Conservation (phyloP, 2,888 invertebrate species). For the Geophilus truncorum region DNA sequence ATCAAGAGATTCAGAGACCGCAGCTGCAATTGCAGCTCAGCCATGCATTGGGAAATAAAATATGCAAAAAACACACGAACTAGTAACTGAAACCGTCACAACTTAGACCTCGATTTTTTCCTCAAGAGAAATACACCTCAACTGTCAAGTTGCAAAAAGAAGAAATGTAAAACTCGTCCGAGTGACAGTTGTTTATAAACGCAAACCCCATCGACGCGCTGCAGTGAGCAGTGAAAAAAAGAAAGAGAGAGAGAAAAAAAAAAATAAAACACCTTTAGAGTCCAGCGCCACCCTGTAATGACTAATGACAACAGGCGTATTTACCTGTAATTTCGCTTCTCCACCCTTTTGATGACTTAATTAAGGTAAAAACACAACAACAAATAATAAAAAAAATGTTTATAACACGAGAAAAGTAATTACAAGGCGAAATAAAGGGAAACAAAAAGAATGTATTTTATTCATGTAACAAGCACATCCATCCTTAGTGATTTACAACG, state of each 20-base stretch:
- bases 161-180: not conserved
- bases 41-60: not conserved
- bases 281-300: not conserved
- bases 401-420: not conserved
- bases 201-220: not conserved
- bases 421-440: not conserved
- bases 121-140: not conserved
- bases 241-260: not conserved
- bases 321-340: not conserved
- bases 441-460: not conserved
- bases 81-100: not conserved
- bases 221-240: no score
- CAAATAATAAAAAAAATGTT: not conserved
- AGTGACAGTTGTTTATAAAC: not conserved
- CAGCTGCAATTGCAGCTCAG: not conserved
- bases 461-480: not conserved
- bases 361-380: not conserved
- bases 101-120: not conserved
- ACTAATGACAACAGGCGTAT: not conserved
- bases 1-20: not conserved
- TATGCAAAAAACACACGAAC: not conserved
- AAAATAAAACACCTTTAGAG: not conserved
- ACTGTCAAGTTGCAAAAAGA: not conserved
- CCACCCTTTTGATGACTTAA: not conserved
- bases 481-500: not conserved